Evolutionary conservation across 2,797 vertebrate species (phyloP), one percentile per base, ranked within the genome.

Genomic region (Enteromius mattozi): DNA sequence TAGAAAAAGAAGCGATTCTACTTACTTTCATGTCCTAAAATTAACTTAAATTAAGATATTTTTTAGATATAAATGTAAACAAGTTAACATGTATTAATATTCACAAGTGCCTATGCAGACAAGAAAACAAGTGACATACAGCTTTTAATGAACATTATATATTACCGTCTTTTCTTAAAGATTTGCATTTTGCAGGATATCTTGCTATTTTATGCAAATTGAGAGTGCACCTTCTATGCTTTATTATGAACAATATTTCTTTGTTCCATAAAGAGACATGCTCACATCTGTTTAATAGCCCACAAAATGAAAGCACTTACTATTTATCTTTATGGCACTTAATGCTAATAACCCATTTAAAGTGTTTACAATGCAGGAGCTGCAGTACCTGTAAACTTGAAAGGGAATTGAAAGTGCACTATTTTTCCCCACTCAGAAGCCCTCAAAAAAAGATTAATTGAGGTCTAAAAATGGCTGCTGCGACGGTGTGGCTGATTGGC

Each of bases 391-490:
- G 75, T 42, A 78, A 51, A 70, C 65, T 54, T 87, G 45, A 69
- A 78, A 83, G 35, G 33, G 80, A 78, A 78, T 56, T 56, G 49
- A 33, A 83, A 86, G 78, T 70, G 63, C 70, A 17, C 51, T 35
- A 33, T 76, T 79, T 83, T 59, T 27, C 27, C 54, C 27, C 75
- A 65, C 78, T 45, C 35, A 35, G 71, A 45, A 35, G 37, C 78
- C 33, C 27, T 37, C 54, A n/a, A 42, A 78, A 63, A 81, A 56
- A 83, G 84, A 88, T 84, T 81, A 83, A 86, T 78, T 56, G 56
- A 66, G 66, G 45, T 79, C 54, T 88, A 81, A 78, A 86, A 88
- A 84, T 81, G 87, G 84, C 56, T 78, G 45, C 59, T 56, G 45
- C 37, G 65, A 63, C 47, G 10, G 45, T 80, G 76, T 72, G 65